phyloP scores from a whole-genome alignment of 2,888 invertebrate genomes.

The Linnaemya vulpina region DNA sequence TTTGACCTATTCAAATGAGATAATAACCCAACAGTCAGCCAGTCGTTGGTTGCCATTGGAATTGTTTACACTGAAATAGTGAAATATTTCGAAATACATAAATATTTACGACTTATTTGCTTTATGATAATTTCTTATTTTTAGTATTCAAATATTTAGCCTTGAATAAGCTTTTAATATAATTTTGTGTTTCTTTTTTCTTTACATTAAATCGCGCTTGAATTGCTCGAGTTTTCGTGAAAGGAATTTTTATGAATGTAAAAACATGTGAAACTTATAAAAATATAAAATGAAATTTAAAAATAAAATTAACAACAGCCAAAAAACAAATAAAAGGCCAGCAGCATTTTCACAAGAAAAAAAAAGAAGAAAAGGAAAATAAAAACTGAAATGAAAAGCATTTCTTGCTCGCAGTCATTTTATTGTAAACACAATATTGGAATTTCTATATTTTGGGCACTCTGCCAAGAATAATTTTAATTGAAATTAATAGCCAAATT shows the following conservation, averaged over 20 bases:
- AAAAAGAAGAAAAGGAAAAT: too few species aligned
- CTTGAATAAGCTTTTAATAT: background rate
- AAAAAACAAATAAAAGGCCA: conserved; percentile 27
- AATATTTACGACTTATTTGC: background rate
- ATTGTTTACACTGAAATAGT: background rate
- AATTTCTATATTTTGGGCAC: conserved; percentile 73
- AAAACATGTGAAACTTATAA: conserved; percentile 47
- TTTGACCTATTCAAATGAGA: background rate
- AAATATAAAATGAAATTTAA: conserved; percentile 44
- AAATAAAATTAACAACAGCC: conserved; percentile 33
- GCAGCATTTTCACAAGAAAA: too few species aligned
- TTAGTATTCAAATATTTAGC: background rate
- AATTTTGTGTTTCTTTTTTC: background rate
- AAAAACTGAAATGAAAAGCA: conserved; percentile 34
- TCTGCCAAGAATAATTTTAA: conserved; percentile 71
- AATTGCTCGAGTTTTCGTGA: conserved; percentile 4
- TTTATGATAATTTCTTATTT: background rate
- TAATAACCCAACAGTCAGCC: background rate
- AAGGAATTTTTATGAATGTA: conserved; percentile 55
- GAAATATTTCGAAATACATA: background rate
- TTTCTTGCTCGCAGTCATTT: conserved; percentile 22
- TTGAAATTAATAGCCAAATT: conserved; percentile 76
- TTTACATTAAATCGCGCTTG: conserved; percentile 25
- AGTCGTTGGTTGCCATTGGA: conserved; percentile 4
- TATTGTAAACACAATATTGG: conserved; percentile 68